Evolutionary conservation across 1,140 invertebrate species (phyloP).

Genomic region (Drosophila melanica): DNA sequence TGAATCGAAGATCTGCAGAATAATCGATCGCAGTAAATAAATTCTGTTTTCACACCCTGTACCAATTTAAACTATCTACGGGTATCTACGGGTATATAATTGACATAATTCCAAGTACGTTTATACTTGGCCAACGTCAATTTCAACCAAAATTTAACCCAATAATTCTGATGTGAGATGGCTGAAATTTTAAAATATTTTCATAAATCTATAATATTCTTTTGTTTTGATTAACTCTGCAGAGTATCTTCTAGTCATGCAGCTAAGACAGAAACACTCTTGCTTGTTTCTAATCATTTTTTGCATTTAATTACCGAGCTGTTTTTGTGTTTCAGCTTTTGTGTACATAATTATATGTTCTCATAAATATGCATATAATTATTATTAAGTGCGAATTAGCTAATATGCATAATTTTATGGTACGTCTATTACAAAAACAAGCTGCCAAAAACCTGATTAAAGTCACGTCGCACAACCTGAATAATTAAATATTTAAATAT

Average conservation of each 20-base stretch:
- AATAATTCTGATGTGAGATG: too few relatives aligned
- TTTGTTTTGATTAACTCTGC: too few relatives aligned
- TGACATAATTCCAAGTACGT: too few relatives aligned
- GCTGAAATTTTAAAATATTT: too few relatives aligned
- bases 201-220: too few relatives aligned
- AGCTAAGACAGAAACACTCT: background rate
- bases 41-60: conserved; percentile 10
- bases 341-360: conserved; percentile 52
- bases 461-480: background rate
- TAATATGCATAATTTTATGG: conserved; percentile 62
- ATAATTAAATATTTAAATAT: conserved; percentile 1
- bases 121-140: too few relatives aligned
- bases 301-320: conserved; percentile 39
- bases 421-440: conserved; percentile 32
- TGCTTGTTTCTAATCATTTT: conserved; percentile 21
- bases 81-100: too few relatives aligned
- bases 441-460: conserved; percentile 28
- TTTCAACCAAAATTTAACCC: too few relatives aligned
- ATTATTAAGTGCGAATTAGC: conserved; percentile 74
- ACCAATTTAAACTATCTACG: too few relatives aligned
- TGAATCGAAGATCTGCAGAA: conserved; percentile 24
- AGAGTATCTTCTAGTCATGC: too few relatives aligned
- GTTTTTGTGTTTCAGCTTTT: conserved; percentile 52
- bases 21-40: conserved; percentile 20
- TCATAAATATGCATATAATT: conserved; percentile 70